phyloP scores from a whole-genome alignment of 64 coral and sea anemone genomes.

The Dendrophyllia cribrosa region DNA sequence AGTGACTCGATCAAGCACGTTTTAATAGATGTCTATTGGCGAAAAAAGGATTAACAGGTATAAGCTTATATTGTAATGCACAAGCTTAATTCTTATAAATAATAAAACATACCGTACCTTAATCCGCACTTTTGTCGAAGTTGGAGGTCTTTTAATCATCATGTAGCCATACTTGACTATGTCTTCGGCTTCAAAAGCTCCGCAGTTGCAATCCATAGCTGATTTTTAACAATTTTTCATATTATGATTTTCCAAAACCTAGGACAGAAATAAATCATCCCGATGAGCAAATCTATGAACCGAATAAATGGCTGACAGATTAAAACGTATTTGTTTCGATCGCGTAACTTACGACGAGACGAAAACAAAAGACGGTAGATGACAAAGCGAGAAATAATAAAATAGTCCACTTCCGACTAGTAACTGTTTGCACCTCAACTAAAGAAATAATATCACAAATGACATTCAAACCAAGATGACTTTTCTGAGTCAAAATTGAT shows the following conservation, averaged over 20 bases:
- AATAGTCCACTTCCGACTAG: not conserved
- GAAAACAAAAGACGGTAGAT: not conserved
- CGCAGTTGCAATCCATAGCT: constrained; percentile 17
- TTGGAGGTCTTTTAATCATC: constrained; percentile 84
- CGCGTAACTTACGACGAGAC: not conserved
- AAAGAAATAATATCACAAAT: constrained; percentile 3
- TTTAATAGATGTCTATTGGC: too few species aligned
- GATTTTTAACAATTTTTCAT: not conserved
- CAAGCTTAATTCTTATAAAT: too few species aligned
- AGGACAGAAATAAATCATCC: not conserved
- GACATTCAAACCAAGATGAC: not conserved
- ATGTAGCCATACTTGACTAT: constrained; percentile 86
- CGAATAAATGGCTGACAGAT: too few species aligned
- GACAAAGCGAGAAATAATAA: constrained; percentile 4
- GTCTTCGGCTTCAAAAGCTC: constrained; percentile 13
- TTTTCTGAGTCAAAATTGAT: not conserved
- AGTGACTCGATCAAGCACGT: not conserved
- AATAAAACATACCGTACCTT: constrained; percentile 55
- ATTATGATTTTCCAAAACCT: not conserved
- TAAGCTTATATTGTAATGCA: too few species aligned
- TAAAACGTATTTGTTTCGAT: not conserved
- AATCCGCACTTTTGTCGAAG: constrained; percentile 67
- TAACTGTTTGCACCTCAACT: not conserved
- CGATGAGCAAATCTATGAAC: too few species aligned
- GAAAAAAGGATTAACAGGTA: too few species aligned